Conservation (phyloP, 1,140 invertebrate genomes). For the Hyphantria cunea region DNA sequence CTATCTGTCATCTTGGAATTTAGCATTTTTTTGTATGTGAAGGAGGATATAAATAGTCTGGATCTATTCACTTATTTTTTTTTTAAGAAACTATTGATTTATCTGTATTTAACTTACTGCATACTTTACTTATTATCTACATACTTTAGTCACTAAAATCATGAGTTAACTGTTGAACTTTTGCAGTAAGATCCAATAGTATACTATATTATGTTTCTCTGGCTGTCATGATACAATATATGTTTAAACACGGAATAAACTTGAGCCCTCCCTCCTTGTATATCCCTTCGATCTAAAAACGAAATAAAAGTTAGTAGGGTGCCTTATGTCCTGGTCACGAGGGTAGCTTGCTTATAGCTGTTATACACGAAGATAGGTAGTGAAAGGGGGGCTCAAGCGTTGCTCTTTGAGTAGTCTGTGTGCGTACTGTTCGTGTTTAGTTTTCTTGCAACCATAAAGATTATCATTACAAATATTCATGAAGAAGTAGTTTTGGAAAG, state of each 20-base stretch:
- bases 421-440: conserved; percentile 6
- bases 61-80: too few relatives aligned
- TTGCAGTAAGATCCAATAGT: too few relatives aligned
- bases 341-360: conserved; percentile 38
- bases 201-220: neutral
- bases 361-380: conserved; percentile 29
- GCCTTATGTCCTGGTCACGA: conserved; percentile 51
- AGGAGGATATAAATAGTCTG: too few relatives aligned
- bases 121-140: neutral
- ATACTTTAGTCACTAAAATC: too few relatives aligned
- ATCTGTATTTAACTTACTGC: too few relatives aligned
- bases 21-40: too few relatives aligned
- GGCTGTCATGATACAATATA: conserved; percentile 18
- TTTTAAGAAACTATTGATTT: too few relatives aligned
- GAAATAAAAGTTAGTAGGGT: conserved; percentile 69
- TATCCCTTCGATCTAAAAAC: conserved; percentile 54
- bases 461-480: conserved; percentile 17
- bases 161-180: too few relatives aligned
- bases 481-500: neutral
- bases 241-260: conserved; percentile 7
- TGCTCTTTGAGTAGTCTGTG: conserved; percentile 8
- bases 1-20: too few relatives aligned
- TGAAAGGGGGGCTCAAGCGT: conserved; percentile 17
- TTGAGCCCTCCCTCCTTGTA: conserved; percentile 44
- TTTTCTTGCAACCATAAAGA: neutral